Evolutionary conservation across 2,888 invertebrate genomes (phyloP).

Genomic region (Tetranychus truncatus): DNA sequence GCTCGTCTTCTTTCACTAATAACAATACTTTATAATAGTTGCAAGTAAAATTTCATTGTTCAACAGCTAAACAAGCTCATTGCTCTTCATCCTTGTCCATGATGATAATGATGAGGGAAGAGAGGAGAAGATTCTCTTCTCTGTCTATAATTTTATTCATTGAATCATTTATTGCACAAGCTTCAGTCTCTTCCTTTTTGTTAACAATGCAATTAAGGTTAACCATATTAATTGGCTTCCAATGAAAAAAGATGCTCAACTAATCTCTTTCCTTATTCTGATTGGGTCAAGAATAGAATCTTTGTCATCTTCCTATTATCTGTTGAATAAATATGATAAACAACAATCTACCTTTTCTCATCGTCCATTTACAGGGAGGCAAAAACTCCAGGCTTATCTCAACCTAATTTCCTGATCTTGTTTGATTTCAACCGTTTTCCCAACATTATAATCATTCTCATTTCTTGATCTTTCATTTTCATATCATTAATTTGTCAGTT

Average conservation of each 20-base stretch:
- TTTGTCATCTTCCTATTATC: neutral
- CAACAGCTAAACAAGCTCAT: neutral
- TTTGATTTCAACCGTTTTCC: too few species aligned
- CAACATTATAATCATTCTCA: too few species aligned
- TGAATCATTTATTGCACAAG: neutral
- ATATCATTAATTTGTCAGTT: too few species aligned
- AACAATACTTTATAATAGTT: too few species aligned
- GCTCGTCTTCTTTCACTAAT: too few species aligned
- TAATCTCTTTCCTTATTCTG: neutral
- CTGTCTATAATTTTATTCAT: neutral
- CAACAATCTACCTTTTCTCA: too few species aligned
- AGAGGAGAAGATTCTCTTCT: too few species aligned
- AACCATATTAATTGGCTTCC: neutral
- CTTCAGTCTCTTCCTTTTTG: neutral
- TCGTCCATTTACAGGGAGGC: too few species aligned
- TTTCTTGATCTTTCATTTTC: too few species aligned
- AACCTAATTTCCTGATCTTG: neutral
- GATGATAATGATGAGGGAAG: neutral
- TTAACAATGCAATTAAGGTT: neutral
- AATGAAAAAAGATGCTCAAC: neutral
- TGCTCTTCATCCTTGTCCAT: neutral
- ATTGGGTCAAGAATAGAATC: neutral
- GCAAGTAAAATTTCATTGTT: too few species aligned
- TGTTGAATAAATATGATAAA: neutral
- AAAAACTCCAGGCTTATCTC: neutral